Percentiles rank a stretch among this genome's conserved stretches.
These are phyloP conservation scores for Ailuropoda melanoleuca DNA, from an alignment of 2,113 vertebrate genomes.

Conservation along the genomic window DNA sequence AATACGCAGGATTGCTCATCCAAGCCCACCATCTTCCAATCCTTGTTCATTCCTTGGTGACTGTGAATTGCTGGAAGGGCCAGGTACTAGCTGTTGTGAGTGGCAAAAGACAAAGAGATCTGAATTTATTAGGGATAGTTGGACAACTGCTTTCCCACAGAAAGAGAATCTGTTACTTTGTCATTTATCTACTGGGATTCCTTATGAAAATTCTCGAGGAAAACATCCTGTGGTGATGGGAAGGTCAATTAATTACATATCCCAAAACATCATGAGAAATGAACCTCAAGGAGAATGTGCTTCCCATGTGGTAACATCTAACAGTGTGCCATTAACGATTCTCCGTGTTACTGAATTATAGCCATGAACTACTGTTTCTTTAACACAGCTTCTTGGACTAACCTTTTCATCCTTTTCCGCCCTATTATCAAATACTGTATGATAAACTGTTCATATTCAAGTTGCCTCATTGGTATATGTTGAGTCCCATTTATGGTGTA, in stretches of 20 bases:
- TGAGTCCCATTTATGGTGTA: neutral
- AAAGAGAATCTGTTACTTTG: neutral
- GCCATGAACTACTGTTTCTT: neutral
- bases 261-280: neutral
- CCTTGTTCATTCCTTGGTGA: neutral
- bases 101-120: neutral
- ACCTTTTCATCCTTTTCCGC: neutral
- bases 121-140: neutral
- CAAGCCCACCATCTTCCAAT: neutral
- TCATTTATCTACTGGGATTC: neutral
- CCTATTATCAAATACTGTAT: neutral
- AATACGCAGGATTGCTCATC: neutral
- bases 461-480: rapidly evolving
- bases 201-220: neutral
- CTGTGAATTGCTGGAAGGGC: neutral
- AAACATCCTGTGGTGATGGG: neutral
- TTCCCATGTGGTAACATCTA: neutral
- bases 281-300: neutral
- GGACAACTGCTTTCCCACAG: neutral
- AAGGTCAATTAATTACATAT: neutral
- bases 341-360: neutral
- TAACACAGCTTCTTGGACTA: neutral
- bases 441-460: neutral
- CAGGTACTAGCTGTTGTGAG: neutral
- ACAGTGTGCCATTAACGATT: neutral